Base-by-base conservation (phyloP, 2,113 vertebrate genomes). In the Arvicanthis niloticus region DNA sequence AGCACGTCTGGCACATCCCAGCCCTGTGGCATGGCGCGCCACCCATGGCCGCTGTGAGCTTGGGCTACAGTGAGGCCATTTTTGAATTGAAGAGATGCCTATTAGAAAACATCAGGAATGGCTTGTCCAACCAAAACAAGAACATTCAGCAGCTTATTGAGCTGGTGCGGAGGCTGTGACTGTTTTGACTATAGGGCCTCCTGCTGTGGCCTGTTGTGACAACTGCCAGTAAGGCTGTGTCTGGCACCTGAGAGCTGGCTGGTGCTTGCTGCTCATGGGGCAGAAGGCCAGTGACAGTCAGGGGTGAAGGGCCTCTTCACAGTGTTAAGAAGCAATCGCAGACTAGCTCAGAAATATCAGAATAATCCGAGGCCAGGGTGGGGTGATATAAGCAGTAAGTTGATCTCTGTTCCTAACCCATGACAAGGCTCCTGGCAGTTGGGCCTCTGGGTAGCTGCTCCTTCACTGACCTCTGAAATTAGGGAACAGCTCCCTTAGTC, bases 41-140 rank as follows among this genome's bases (percentile, higher is more conserved):
- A 3, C 98, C 98, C 42, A 98, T 98, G 98, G 98, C 98, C 0
- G 37, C 98, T 0, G 97, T 98, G 37, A 98, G 98, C 93, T 51
- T 93, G 87, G 98, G 97, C 10, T 98, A 98, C 93, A 98, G 98
- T 0, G 98, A 98, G 62, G 97, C 97, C 72, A 95, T 98, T 37
- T 97, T 97, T 34, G 98, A 98, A 21, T 31, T 98, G 67, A 98
- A 98, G 93, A 91, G 97, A 42, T 97, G 98, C 56, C 89, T 98
- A 37, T 94, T 98, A 34, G 98, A 98, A 78, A 97, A 97, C 51
- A 96, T 98, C 93, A 96, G 97, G 88, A 98, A 97, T 2, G 95
- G 97, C 31, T 81, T 97, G 51, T 96, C 91, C 53, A 96, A 96
- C 45, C 98, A 95, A 40, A 93, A 96, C 95, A 96, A 96, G 68